phyloP scores from a whole-genome alignment of 2,888 invertebrate species.

The Iphiclides podalirius region DNA sequence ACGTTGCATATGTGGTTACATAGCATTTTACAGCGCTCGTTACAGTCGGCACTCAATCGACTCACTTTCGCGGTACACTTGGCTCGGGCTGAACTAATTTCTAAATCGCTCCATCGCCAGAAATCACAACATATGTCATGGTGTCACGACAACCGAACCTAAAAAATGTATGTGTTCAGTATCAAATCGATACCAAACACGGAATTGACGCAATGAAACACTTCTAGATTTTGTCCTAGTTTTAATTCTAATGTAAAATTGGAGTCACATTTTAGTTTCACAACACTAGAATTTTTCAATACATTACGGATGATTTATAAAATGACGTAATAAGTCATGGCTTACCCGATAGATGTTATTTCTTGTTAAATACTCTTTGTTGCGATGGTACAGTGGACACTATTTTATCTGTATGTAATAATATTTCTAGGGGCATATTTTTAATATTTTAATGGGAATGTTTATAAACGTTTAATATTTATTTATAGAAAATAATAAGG shows the following conservation, averaged over 20 bases:
- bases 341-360: slow-evolving; percentile 33
- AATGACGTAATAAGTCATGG: slow-evolving; percentile 38
- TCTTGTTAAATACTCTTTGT: slow-evolving; percentile 9
- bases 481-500: no score
- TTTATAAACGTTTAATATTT: no score
- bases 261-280: slow-evolving; percentile 14
- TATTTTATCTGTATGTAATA: no score
- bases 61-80: slow-evolving; percentile 59
- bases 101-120: slow-evolving; percentile 57
- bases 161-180: slow-evolving; percentile 51
- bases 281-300: slow-evolving; percentile 29
- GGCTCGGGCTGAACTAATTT: slow-evolving; percentile 47
- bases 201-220: slow-evolving; percentile 12
- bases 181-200: slow-evolving; percentile 41
- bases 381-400: no score
- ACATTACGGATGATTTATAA: slow-evolving; percentile 30
- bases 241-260: slow-evolving; percentile 21
- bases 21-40: no score
- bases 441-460: no score
- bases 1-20: no score
- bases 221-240: slow-evolving; percentile 30
- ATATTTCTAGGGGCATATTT: no score
- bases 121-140: slow-evolving; percentile 64
- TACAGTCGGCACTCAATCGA: slow-evolving; percentile 27
- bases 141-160: slow-evolving; percentile 65